Evolutionary conservation across 1,140 invertebrate species (phyloP).

Genomic region (Tribolium madens): DNA sequence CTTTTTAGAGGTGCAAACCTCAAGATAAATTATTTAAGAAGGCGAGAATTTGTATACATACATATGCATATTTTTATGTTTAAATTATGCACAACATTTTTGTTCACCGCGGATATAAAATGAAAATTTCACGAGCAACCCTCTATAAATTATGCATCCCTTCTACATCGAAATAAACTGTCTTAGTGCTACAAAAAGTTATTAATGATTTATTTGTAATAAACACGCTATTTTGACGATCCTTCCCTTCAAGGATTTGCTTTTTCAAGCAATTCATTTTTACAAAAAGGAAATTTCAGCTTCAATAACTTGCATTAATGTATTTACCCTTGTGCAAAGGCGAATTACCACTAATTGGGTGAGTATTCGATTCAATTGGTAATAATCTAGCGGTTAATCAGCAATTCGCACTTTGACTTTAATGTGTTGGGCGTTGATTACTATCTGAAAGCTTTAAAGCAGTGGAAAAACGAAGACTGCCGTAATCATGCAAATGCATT

Average conservation of each 20-base stretch:
- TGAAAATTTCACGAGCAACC: background rate
- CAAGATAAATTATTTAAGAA: too few species aligned
- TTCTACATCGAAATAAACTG: background rate
- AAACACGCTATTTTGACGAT: slow-evolving; percentile 19
- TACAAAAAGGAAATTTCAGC: too few species aligned
- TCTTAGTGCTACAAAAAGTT: background rate
- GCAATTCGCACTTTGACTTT: slow-evolving; percentile 13
- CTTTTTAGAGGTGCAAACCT: background rate
- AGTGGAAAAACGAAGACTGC: slow-evolving; percentile 12
- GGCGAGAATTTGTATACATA: background rate
- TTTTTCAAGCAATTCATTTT: too few species aligned
- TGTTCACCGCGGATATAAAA: background rate
- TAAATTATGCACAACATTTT: slow-evolving; percentile 10
- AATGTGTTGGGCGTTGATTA: slow-evolving; percentile 9
- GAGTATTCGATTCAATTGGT: background rate
- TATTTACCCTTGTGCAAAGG: slow-evolving; percentile 4
- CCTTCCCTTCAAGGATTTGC: background rate
- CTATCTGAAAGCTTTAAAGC: slow-evolving; percentile 22
- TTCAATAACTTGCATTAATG: too few species aligned
- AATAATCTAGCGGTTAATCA: slow-evolving; percentile 25
- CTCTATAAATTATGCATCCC: slow-evolving; percentile 11
- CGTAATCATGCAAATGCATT: slow-evolving; percentile 31
- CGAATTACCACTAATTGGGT: slow-evolving; percentile 22
- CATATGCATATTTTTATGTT: slow-evolving; percentile 11
- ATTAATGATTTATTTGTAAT: slow-evolving; percentile 32